Evolutionary conservation across 2,113 vertebrate genomes (phyloP).

Genomic region (Sebastes fasciatus): DNA sequence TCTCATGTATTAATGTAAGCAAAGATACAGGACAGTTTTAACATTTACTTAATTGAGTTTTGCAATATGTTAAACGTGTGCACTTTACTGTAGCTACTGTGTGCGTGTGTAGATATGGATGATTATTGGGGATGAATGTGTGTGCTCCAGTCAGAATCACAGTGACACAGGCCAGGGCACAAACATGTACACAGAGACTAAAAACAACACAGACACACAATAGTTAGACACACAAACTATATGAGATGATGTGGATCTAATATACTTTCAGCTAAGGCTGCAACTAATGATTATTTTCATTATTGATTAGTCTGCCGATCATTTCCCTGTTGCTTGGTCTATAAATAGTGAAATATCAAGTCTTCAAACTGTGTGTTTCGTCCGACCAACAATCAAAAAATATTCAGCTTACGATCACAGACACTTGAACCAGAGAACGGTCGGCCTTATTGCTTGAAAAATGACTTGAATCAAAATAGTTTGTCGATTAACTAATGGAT

Average conservation of each 20-base stretch:
- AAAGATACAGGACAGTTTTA: constrained; percentile 25
- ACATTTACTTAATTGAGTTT: constrained; percentile 27
- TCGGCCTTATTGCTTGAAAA: background rate
- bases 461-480: background rate
- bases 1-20: background rate
- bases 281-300: background rate
- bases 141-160: constrained; percentile 18
- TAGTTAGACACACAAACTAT: constrained; percentile 1
- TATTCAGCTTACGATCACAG: background rate
- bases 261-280: background rate
- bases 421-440: background rate
- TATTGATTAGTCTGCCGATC: background rate
- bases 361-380: background rate
- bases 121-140: constrained; percentile 24
- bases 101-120: constrained; percentile 21
- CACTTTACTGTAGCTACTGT: constrained; percentile 14
- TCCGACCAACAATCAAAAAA: background rate
- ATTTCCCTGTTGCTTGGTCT: background rate
- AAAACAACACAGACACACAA: background rate
- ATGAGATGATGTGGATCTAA: background rate
- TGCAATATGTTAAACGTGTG: background rate
- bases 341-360: background rate
- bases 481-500: background rate
- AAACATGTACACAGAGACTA: constrained; percentile 30
- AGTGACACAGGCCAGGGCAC: constrained; percentile 15